phyloP scores from a whole-genome alignment of 1,140 invertebrate genomes.

The Drosophila santomea region DNA sequence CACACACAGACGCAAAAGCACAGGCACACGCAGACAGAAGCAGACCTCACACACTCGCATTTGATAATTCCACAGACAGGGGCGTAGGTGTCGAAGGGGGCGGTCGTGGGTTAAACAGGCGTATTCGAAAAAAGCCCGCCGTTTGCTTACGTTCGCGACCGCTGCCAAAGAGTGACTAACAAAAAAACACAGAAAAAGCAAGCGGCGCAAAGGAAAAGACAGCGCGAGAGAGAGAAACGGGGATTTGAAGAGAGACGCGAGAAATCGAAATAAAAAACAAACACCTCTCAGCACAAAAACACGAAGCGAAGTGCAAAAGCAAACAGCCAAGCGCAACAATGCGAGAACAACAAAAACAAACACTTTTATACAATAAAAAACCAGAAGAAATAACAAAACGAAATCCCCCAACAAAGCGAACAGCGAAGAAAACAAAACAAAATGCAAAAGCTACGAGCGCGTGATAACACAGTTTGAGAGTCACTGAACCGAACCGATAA shows the following conservation, averaged over 20 bases:
- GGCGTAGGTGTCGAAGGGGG: conserved; percentile 28
- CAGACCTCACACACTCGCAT: conserved; percentile 42
- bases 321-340: conserved; percentile 57
- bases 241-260: conserved; percentile 6
- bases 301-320: conserved; percentile 66
- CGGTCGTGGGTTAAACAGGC: conserved; percentile 42
- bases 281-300: conserved; percentile 42
- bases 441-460: conserved; percentile 17
- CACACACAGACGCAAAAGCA: conserved; percentile 17
- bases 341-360: conserved; percentile 36
- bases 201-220: conserved; percentile 31
- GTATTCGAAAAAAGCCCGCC: conserved; percentile 40
- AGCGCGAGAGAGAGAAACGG: conserved; percentile 25
- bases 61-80: conserved; percentile 37
- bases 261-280: conserved; percentile 28
- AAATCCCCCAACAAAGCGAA: conserved; percentile 32
- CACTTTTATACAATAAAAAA: conserved; percentile 2
- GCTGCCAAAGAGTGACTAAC: conserved; percentile 78
- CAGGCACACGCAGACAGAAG: conserved; percentile 16
- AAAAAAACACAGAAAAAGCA: conserved; percentile 42
- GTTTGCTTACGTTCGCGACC: conserved; percentile 69
- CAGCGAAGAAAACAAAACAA: conserved; percentile 33
- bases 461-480: conserved; percentile 70
- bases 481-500: conserved; percentile 14
- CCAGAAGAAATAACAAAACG: conserved; percentile 28